Percentiles rank a stretch among this genome's conserved stretches.
These are phyloP conservation scores for Chloromyia formosa DNA, from an alignment of 2,888 invertebrate species.

Conservation along the genomic window DNA sequence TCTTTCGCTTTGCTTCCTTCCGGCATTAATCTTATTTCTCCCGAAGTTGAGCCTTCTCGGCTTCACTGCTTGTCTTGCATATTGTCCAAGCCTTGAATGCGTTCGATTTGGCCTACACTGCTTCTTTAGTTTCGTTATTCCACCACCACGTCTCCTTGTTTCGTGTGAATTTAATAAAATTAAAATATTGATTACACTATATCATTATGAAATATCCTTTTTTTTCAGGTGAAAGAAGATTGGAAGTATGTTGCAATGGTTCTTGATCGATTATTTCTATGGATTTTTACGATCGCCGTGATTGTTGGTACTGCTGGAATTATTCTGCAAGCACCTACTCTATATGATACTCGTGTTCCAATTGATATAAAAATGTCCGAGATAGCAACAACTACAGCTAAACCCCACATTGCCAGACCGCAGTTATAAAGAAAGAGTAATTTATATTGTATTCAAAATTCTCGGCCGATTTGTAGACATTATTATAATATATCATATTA, in stretches of 20 bases:
- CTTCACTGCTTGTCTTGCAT: too few species aligned
- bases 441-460: background rate
- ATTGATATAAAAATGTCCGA: conserved; percentile 89
- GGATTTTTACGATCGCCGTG: conserved; percentile 96
- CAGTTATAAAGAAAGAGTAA: conserved; percentile 53
- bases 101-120: too few species aligned
- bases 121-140: too few species aligned
- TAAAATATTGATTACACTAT: too few species aligned
- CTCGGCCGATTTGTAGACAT: conserved; percentile 4
- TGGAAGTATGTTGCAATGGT: conserved; percentile 99
- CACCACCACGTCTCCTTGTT: too few species aligned
- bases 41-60: too few species aligned
- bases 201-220: too few species aligned
- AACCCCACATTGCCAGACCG: conserved; percentile 70
- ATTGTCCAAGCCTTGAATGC: too few species aligned
- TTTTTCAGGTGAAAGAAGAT: conserved; percentile 87
- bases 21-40: too few species aligned
- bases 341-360: conserved; percentile 90
- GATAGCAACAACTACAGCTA: conserved; percentile 88
- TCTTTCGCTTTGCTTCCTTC: too few species aligned
- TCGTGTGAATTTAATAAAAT: too few species aligned
- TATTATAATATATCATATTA: conserved; percentile 1
- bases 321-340: conserved; percentile 92
- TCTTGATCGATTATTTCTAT: conserved; percentile 93
- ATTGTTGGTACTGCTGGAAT: conserved; percentile 93